phyloP scores from a whole-genome alignment of 1,140 invertebrate genomes.

The Tetraneura akinire region DNA sequence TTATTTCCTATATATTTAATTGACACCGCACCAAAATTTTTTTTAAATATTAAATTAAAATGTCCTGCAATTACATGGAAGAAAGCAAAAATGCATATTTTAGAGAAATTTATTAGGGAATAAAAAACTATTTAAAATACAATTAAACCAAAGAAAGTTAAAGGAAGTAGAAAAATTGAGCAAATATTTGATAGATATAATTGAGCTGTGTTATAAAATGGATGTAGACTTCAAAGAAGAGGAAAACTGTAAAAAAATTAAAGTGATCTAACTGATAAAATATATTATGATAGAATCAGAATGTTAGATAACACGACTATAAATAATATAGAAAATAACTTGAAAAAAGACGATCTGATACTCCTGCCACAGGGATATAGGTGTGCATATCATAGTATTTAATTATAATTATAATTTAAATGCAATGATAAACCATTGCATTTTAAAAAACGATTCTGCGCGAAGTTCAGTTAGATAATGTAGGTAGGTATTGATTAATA shows the following conservation, averaged over 20 bases:
- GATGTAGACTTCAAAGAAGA: not conserved
- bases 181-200: not conserved
- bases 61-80: not conserved
- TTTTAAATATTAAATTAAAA: not conserved
- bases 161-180: not conserved
- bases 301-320: not conserved
- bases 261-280: not conserved
- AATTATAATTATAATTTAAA: too few species aligned
- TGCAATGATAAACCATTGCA: too few species aligned
- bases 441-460: too few species aligned
- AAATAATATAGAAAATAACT: not conserved
- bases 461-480: too few species aligned
- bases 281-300: not conserved
- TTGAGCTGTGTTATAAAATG: not conserved
- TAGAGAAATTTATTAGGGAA: not conserved
- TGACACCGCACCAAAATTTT: not conserved
- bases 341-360: not conserved
- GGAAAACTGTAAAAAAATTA: not conserved
- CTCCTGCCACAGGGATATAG: too few species aligned
- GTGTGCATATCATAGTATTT: too few species aligned
- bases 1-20: not conserved
- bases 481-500: too few species aligned
- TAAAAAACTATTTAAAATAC: not conserved
- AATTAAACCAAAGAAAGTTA: not conserved
- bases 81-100: not conserved